Conservation (phyloP, 1,140 invertebrate species). For the Riptortus pedestris region DNA sequence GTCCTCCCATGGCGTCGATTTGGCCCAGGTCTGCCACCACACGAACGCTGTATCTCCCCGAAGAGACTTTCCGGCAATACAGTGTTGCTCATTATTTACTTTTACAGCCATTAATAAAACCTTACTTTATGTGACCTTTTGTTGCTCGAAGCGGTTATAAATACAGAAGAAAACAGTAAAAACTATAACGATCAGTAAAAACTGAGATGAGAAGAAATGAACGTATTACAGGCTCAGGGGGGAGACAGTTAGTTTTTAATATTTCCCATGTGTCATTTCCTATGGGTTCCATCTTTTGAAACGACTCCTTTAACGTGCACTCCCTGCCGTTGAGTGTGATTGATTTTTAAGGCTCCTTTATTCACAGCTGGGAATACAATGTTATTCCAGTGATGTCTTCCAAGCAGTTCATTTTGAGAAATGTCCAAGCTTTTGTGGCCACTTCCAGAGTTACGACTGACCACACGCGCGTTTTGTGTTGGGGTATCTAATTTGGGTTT, state of each 20-base stretch:
- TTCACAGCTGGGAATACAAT: background rate
- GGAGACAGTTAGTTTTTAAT: background rate
- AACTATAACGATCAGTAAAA: background rate
- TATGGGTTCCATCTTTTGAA: background rate
- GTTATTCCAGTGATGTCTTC: too few relatives aligned
- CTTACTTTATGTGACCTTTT: background rate
- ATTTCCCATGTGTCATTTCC: background rate
- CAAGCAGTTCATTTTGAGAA: background rate
- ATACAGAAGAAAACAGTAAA: background rate
- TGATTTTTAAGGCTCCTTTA: background rate
- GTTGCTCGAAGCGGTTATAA: background rate
- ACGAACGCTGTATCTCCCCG: too few relatives aligned
- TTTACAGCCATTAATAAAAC: background rate
- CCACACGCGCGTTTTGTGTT: background rate
- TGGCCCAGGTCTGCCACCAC: too few relatives aligned
- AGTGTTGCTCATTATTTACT: background rate
- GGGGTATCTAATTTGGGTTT: too few relatives aligned
- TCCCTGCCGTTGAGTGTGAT: background rate
- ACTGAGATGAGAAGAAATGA: background rate
- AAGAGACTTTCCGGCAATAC: too few relatives aligned
- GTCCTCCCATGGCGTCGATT: too few relatives aligned
- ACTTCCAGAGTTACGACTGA: background rate
- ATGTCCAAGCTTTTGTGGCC: background rate
- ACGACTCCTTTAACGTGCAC: background rate
- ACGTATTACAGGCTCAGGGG: background rate